Conservation (phyloP, 1,140 invertebrate species). For the Aricia agestis region DNA sequence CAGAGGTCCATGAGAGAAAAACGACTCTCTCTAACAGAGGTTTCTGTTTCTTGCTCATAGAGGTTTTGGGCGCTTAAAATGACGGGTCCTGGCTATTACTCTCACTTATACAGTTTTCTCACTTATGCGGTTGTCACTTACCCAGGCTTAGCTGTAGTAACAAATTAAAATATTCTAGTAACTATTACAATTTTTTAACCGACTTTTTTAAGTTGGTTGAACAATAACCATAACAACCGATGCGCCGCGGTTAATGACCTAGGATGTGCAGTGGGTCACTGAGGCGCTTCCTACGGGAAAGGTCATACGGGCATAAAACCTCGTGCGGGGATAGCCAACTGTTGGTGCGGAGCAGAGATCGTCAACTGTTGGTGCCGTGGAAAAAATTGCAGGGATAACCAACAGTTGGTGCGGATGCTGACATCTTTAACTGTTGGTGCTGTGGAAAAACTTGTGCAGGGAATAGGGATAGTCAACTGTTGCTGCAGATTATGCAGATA, state of each 20-base stretch:
- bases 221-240: neutral
- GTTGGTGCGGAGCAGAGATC: neutral
- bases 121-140: too few relatives aligned
- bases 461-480: constrained; percentile 16
- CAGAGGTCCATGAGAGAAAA: too few relatives aligned
- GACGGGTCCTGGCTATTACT: too few relatives aligned
- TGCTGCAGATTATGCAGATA: neutral
- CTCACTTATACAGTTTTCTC: too few relatives aligned
- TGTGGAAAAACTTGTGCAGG: constrained; percentile 15
- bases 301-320: constrained; percentile 35
- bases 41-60: too few relatives aligned
- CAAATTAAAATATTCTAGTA: too few relatives aligned
- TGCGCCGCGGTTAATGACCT: constrained; percentile 27
- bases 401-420: neutral
- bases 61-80: too few relatives aligned
- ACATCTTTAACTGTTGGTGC: too few relatives aligned
- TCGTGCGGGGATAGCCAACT: constrained; percentile 20
- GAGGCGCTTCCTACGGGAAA: constrained; percentile 58
- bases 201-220: neutral
- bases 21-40: too few relatives aligned
- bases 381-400: neutral
- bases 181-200: too few relatives aligned
- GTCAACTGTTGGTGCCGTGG: neutral
- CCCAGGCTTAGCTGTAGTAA: too few relatives aligned
- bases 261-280: constrained; percentile 48